These are phyloP conservation scores for Decapterus maruadsi DNA, from an alignment of 2,797 vertebrate genomes.

Conservation along the genomic window DNA sequence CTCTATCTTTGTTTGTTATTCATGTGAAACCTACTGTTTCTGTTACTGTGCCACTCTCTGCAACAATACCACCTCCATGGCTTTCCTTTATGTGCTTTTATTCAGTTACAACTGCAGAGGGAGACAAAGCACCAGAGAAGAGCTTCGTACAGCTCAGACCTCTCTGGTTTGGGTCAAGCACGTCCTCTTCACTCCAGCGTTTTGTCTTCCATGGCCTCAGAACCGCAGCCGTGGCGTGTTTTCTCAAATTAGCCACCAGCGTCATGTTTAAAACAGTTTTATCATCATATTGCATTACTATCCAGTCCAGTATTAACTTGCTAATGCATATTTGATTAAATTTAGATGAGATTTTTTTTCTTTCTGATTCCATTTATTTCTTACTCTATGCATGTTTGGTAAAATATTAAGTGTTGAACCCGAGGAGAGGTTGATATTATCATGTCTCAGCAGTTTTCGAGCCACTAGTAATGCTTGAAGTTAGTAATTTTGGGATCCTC, in stretches of 20 bases:
- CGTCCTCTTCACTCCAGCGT: conserved; percentile 18
- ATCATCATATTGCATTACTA: neutral
- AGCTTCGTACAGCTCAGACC: neutral
- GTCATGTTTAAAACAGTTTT: neutral
- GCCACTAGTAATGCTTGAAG: conserved; percentile 3
- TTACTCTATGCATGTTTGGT: neutral
- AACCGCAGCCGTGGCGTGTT: neutral
- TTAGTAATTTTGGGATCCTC: conserved; percentile 69
- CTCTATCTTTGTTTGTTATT: neutral
- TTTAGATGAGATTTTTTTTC: neutral
- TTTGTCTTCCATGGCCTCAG: neutral
- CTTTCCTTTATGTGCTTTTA: conserved; percentile 1
- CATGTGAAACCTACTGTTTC: neutral
- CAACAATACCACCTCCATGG: neutral
- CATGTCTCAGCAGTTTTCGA: conserved; percentile 9
- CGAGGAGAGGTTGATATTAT: neutral
- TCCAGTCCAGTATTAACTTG: neutral
- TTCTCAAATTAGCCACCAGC: neutral
- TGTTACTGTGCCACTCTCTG: neutral
- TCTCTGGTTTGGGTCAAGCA: conserved; percentile 31
- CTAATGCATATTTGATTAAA: neutral
- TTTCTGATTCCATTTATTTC: neutral
- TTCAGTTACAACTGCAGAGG: conserved; percentile 63
- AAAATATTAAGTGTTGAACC: neutral
- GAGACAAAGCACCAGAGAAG: conserved; percentile 70